phyloP scores from a whole-genome alignment of 92 coral and sea anemone genomes.

The Parazoanthus swiftii region DNA sequence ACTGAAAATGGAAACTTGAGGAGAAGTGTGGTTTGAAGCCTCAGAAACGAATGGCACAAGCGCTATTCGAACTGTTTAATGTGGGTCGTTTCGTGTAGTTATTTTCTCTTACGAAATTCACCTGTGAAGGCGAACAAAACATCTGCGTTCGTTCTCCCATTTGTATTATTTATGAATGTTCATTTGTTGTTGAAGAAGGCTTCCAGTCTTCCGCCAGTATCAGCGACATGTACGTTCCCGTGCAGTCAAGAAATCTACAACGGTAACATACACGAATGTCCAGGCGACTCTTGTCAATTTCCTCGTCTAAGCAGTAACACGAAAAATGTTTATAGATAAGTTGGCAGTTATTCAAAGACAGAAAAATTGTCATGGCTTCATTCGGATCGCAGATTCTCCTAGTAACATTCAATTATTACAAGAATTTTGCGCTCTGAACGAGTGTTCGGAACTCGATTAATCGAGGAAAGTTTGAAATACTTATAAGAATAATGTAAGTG shows the following conservation, averaged over 20 bases:
- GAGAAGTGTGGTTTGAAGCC: constrained; percentile 24
- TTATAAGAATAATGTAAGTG: background rate
- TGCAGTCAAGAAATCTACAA: constrained; percentile 35
- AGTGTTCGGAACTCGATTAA: background rate
- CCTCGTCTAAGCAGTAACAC: constrained; percentile 19
- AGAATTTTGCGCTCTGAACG: constrained; percentile 22
- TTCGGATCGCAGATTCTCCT: constrained; percentile 41
- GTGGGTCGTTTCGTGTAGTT: constrained; percentile 38
- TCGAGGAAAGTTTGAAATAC: background rate
- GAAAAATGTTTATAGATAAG: constrained; percentile 10
- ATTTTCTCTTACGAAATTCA: constrained; percentile 36
- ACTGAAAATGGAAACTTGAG: constrained; percentile 41
- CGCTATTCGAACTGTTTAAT: constrained; percentile 32
- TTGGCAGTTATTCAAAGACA: constrained; percentile 25
- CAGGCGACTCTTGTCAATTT: constrained; percentile 25
- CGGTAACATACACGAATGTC: constrained; percentile 9
- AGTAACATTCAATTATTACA: constrained; percentile 45
- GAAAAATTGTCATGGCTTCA: constrained; percentile 44
- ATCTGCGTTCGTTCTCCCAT: constrained; percentile 45
- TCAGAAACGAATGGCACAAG: constrained; percentile 3
- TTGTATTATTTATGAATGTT: constrained; percentile 49
- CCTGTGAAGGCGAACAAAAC: constrained; percentile 45
- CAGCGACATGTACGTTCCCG: constrained; percentile 1
- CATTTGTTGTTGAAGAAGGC: constrained; percentile 44
- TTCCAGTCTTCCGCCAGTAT: constrained; percentile 36